Conservation (phyloP, 2,113 vertebrate species). For the Nyctereutes procyonoides region DNA sequence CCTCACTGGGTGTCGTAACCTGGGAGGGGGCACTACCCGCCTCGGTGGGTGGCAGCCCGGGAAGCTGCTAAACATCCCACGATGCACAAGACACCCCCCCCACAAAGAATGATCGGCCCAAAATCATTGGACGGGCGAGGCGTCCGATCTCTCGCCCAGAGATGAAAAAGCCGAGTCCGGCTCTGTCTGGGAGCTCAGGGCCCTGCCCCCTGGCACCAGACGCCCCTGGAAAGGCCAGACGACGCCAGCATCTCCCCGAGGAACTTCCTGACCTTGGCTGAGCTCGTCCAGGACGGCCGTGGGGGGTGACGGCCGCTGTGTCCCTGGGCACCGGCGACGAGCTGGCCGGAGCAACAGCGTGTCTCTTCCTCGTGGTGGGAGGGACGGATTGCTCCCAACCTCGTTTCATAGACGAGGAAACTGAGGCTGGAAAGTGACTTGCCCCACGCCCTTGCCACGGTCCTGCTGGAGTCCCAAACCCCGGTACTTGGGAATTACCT, state of each 20-base stretch:
- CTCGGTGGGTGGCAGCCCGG: not conserved
- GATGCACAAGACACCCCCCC: not conserved
- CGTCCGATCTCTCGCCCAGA: not conserved
- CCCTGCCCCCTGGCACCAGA: not conserved
- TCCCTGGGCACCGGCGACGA: not conserved
- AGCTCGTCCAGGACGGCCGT: not conserved
- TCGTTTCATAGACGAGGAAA: not conserved
- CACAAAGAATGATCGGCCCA: not conserved
- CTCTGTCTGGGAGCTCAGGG: not conserved
- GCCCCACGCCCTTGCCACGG: not conserved
- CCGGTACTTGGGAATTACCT: not conserved
- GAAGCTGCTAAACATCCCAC: not conserved
- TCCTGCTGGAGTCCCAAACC: not conserved
- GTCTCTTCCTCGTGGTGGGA: not conserved
- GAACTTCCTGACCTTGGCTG: not conserved
- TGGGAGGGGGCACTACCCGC: not conserved
- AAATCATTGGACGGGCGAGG: too few species aligned
- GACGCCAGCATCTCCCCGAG: rapidly evolving
- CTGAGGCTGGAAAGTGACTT: not conserved
- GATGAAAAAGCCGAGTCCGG: not conserved
- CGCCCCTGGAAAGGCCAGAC: not conserved
- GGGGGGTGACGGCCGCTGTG: not conserved
- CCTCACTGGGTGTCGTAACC: not conserved
- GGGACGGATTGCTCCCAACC: not conserved
- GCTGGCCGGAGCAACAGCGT: not conserved